Base-by-base conservation (phyloP, 2,113 vertebrate species). In the Festucalex cinctus region DNA sequence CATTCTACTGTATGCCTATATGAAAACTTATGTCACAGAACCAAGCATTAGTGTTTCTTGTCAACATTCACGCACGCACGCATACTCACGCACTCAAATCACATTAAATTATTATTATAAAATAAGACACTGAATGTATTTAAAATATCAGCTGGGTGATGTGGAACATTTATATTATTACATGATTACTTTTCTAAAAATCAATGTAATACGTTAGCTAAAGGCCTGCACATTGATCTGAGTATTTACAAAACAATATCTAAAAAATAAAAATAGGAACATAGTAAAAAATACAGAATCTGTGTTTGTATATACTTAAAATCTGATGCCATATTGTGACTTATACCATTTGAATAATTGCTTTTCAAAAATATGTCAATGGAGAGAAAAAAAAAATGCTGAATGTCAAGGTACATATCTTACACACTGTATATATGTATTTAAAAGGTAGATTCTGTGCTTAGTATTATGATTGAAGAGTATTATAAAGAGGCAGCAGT, bases 361-460 rank as follows among this genome's bases (percentile, higher is more conserved):
- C 83, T 86, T 82, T 81, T 71, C 65, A 71, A 82, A 41, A 82
- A 69, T 51, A 77, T 71, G 70, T 62, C 60, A 16, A 53, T 37
- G 46, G 28, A 13, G 32, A 51, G 20, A 36, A 36, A 51, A 65
- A 16, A 35, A 36, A 65, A 13, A 46, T 10, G 26, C 20, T 22
- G 36, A 74, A 65, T 73, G 77, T 44, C 63, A 66, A 68, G 41
- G 77, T 60, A 82, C 76, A 78, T 36, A 14, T 41, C 13, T 43
- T 43, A 26, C 39, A 24, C 43, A 62, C 5, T 80, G 81, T 74
- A 69, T 70, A 63, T 66, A 66, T 43, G 1, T 86, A 83, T 84
- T 72, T 76, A 69, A 88, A 89, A 89, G 90, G 88, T 88, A 90
- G 81, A 88, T 90, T 82, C 88, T 91, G 88, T 91, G 90, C 90